These are phyloP conservation scores for Lichenostomus cassidix DNA, from an alignment of 2,113 vertebrate genomes.

Conservation along the genomic window DNA sequence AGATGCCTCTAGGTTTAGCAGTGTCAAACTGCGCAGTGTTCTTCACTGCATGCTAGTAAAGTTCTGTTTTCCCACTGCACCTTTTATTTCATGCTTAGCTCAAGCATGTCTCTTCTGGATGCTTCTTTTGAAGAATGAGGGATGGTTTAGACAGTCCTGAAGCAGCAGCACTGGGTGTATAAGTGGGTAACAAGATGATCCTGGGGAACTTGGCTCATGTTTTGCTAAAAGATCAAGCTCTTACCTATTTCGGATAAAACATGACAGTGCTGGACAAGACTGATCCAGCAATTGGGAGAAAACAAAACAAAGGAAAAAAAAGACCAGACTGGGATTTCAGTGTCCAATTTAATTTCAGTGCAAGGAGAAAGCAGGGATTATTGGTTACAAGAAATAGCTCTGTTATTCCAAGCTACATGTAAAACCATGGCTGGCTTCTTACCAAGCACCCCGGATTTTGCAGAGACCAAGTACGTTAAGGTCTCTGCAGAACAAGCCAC, in stretches of 20 bases:
- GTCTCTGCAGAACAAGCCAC: background rate
- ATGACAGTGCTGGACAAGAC: background rate
- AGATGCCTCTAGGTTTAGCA: background rate
- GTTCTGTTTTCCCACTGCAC: background rate
- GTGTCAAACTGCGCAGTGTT: background rate
- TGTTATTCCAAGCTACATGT: slow-evolving; percentile 27
- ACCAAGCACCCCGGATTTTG: background rate
- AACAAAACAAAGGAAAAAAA: background rate
- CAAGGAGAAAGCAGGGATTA: slow-evolving; percentile 47
- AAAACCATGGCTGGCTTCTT: slow-evolving; percentile 29
- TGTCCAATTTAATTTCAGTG: slow-evolving; percentile 59
- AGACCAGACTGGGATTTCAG: background rate
- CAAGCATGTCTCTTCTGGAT: background rate
- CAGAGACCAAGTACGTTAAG: background rate
- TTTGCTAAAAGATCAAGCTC: background rate
- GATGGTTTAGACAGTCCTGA: background rate
- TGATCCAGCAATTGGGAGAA: background rate
- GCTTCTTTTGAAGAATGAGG: background rate
- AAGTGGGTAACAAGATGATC: background rate
- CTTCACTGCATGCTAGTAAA: background rate
- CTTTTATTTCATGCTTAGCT: background rate
- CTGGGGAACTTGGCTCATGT: background rate
- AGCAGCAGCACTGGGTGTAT: background rate
- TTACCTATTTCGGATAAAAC: background rate
- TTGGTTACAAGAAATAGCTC: slow-evolving; percentile 37